Percentiles rank a stretch among this genome's conserved stretches.
These are phyloP conservation scores for Campopleginae sp. DNA, from an alignment of 2,888 invertebrate genomes.

Conservation along the genomic window DNA sequence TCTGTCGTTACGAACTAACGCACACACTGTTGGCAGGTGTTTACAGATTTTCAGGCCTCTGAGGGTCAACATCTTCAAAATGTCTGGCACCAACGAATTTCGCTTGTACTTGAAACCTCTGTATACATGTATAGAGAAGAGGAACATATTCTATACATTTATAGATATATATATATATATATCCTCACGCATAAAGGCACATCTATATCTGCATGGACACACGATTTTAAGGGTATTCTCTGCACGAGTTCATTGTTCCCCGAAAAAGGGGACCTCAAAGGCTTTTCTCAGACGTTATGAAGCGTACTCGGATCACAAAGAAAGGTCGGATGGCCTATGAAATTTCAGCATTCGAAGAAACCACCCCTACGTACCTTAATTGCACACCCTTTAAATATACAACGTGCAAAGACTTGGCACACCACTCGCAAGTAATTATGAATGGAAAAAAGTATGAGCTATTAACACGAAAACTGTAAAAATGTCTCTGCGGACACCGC, in stretches of 20 bases:
- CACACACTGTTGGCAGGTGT: slow-evolving; percentile 57
- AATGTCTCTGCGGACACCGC: background rate
- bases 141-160: background rate
- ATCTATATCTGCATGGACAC: background rate
- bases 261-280: slow-evolving; percentile 52
- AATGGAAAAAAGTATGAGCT: background rate
- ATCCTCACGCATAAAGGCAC: background rate
- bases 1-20: slow-evolving; percentile 15
- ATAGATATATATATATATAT: background rate
- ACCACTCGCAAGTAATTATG: background rate
- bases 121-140: background rate
- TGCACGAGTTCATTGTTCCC: slow-evolving; percentile 53
- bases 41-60: slow-evolving; percentile 22
- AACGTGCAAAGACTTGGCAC: background rate
- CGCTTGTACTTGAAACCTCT: too few species aligned
- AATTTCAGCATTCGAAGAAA: slow-evolving; percentile 35
- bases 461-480: background rate
- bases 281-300: slow-evolving; percentile 28
- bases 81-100: slow-evolving; percentile 4
- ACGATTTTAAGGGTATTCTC: slow-evolving; percentile 33
- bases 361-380: slow-evolving; percentile 4
- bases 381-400: background rate
- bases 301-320: slow-evolving; percentile 25
- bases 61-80: slow-evolving; percentile 26
- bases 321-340: slow-evolving; percentile 13